Evolutionary conservation across 2,888 invertebrate genomes (phyloP).

Genomic region (Aleiodes testaceus): DNA sequence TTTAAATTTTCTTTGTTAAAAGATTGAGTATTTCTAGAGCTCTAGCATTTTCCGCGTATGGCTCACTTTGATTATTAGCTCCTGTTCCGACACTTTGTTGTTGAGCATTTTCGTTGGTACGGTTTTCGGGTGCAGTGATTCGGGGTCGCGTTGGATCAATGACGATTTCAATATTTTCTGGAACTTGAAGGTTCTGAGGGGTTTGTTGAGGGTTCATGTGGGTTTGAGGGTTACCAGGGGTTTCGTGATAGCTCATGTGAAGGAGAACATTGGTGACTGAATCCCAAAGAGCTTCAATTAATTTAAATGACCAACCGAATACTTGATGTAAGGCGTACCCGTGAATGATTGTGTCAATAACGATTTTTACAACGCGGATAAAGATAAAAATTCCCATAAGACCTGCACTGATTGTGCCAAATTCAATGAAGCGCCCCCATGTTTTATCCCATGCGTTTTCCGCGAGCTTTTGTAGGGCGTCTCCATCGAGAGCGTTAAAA

Average conservation of each 20-base stretch:
- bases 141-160: too few species aligned
- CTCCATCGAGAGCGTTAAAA: constrained; percentile 29
- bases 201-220: too few species aligned
- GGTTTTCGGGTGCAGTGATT: too few species aligned
- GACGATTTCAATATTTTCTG: too few species aligned
- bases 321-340: constrained; percentile 6
- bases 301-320: constrained; percentile 30
- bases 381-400: constrained; percentile 34
- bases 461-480: constrained; percentile 35
- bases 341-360: constrained; percentile 32
- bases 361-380: background rate
- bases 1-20: too few species aligned
- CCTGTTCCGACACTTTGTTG: too few species aligned
- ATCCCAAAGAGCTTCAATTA: constrained; percentile 36
- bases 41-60: too few species aligned
- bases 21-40: too few species aligned
- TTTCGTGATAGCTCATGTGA: constrained; percentile 5
- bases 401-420: constrained; percentile 45
- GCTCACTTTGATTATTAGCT: too few species aligned
- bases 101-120: too few species aligned
- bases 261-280: constrained; percentile 31
- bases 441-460: constrained; percentile 37
- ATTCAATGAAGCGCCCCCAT: constrained; percentile 32
- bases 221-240: too few species aligned
- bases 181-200: too few species aligned